Conservation (phyloP, 2,888 invertebrate genomes). For the Chrysolina oricalcia region DNA sequence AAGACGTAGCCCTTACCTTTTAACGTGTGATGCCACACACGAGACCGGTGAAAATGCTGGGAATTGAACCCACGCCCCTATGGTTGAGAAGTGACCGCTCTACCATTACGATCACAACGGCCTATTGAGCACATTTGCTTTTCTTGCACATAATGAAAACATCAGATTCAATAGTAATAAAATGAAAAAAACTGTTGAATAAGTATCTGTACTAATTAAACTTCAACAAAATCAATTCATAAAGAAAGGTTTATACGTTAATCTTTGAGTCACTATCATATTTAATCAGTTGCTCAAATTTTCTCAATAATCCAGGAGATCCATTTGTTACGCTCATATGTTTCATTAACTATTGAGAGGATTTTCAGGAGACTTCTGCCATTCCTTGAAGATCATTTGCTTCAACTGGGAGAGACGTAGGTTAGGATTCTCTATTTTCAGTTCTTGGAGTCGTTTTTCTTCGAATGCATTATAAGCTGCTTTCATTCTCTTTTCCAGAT, state of each 20-base stretch:
- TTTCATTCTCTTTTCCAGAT: conserved; percentile 95
- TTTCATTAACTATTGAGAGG: conserved; percentile 75
- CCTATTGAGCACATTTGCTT: too few relatives aligned
- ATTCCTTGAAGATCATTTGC: conserved; percentile 95
- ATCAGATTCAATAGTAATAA: too few relatives aligned
- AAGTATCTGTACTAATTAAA: not conserved
- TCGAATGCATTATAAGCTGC: conserved; percentile 94
- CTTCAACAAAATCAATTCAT: not conserved
- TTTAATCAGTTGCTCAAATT: not conserved
- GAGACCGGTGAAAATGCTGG: too few relatives aligned
- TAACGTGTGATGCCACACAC: too few relatives aligned
- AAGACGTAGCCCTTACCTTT: too few relatives aligned
- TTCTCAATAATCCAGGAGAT: not conserved
- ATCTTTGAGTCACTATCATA: not conserved
- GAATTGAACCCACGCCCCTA: too few relatives aligned
- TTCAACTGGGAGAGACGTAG: conserved; percentile 95
- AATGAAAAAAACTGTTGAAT: too few relatives aligned
- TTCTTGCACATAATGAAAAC: too few relatives aligned
- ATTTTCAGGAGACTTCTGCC: conserved; percentile 97
- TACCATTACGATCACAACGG: too few relatives aligned
- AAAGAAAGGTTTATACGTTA: not conserved
- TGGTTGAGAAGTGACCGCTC: too few relatives aligned
- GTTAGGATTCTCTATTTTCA: conserved; percentile 93
- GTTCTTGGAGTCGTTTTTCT: conserved; percentile 84
- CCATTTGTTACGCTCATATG: not conserved